phyloP scores from a whole-genome alignment of 2,888 invertebrate genomes.

The Orthosia incerta region DNA sequence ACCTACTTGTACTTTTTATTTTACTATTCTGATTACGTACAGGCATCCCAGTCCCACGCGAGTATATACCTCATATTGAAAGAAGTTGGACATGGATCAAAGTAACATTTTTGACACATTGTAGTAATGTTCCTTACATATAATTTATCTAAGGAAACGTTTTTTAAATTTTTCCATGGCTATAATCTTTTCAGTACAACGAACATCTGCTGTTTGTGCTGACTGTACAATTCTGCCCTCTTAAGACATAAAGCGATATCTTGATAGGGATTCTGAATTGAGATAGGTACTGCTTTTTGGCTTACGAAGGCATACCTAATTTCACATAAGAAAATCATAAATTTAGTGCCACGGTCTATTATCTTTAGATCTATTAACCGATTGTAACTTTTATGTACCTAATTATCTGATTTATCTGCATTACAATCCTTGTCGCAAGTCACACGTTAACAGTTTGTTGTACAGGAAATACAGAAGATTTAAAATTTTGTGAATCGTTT shows the following conservation, averaged over 20 bases:
- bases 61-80: too few relatives aligned
- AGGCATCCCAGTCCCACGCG: too few relatives aligned
- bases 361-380: neutral
- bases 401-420: neutral
- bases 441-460: conserved; percentile 1
- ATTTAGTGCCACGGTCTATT: neutral
- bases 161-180: neutral
- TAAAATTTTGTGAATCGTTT: conserved; percentile 5
- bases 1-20: too few relatives aligned
- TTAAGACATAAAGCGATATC: too few relatives aligned
- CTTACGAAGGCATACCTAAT: too few relatives aligned
- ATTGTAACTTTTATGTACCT: conserved; percentile 1
- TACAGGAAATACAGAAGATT: neutral
- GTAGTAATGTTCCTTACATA: too few relatives aligned
- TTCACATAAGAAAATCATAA: neutral
- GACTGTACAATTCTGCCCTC: neutral
- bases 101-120: too few relatives aligned
- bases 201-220: neutral
- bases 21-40: too few relatives aligned
- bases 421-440: conserved; percentile 4
- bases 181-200: neutral
- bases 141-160: too few relatives aligned
- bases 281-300: too few relatives aligned
- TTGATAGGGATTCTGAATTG: too few relatives aligned
- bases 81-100: too few relatives aligned